Conservation (phyloP, 1,140 invertebrate species). For the Heliconius eleuchia region DNA sequence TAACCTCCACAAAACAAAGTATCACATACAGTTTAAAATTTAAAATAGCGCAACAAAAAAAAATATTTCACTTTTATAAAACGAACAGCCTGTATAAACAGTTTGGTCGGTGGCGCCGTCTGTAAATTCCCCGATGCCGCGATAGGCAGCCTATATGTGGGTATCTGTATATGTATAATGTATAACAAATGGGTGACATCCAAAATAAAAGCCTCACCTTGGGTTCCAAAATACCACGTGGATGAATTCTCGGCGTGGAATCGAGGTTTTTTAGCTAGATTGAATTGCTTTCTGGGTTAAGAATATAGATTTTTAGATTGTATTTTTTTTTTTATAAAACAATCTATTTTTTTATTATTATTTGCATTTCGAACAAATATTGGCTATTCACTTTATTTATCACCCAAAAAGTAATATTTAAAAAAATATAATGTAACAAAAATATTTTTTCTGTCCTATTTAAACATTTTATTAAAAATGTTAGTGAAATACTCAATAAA, state of each 20-base stretch:
- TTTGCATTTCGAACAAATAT: background rate
- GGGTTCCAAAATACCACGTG: constrained; percentile 72
- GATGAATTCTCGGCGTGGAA: constrained; percentile 66
- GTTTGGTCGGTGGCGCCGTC: constrained; percentile 70
- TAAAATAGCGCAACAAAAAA: background rate
- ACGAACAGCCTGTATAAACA: constrained; percentile 55
- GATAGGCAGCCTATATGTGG: constrained; percentile 73
- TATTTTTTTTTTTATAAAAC: background rate
- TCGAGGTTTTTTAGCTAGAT: background rate
- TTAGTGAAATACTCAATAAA: too few species aligned
- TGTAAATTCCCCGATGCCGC: constrained; percentile 73
- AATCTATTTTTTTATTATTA: background rate
- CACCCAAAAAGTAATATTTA: too few species aligned
- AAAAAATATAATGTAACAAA: too few species aligned
- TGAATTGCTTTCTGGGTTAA: background rate
- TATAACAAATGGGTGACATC: constrained; percentile 80
- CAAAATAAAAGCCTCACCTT: constrained; percentile 75
- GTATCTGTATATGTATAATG: constrained; percentile 69
- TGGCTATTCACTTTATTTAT: too few species aligned
- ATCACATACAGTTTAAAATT: background rate
- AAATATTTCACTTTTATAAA: background rate
- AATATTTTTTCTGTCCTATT: too few species aligned
- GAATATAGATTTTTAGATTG: background rate
- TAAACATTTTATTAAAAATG: too few species aligned
- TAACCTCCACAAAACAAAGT: background rate